Evolutionary conservation across 2,888 invertebrate genomes (phyloP).

Genomic region (Ichneumoninae sp.): DNA sequence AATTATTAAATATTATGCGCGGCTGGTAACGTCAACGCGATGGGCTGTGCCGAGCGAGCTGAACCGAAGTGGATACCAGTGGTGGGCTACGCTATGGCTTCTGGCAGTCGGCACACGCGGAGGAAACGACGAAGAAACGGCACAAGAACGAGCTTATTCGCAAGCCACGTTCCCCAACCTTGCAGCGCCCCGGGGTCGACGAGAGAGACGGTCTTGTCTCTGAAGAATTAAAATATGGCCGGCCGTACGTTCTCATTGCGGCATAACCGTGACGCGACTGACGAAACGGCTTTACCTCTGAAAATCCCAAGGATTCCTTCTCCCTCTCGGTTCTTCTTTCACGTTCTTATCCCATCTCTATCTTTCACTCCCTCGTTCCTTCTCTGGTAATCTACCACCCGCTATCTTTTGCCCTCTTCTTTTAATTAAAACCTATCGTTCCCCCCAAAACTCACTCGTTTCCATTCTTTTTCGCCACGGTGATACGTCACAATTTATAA

Average conservation of each 20-base stretch:
- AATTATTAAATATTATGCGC: conserved; percentile 84
- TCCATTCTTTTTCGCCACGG: conserved; percentile 14
- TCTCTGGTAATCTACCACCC: conserved; percentile 65
- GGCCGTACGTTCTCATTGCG: conserved; percentile 83
- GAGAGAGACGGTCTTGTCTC: conserved; percentile 77
- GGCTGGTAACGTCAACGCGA: conserved; percentile 79
- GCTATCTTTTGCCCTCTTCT: conserved; percentile 59
- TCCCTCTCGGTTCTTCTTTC: conserved; percentile 47
- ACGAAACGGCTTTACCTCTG: conserved; percentile 81
- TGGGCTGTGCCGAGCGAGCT: conserved; percentile 7
- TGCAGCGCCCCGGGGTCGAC: conserved; percentile 72
- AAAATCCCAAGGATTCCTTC: conserved; percentile 67
- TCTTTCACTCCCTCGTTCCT: conserved; percentile 41
- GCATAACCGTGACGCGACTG: conserved; percentile 83
- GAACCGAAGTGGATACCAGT: conserved; percentile 56
- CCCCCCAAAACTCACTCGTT: conserved; percentile 21
- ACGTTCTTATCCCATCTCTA: conserved; percentile 55
- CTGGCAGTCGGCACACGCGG: conserved; percentile 50
- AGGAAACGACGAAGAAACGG: conserved; percentile 65
- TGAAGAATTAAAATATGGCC: conserved; percentile 84
- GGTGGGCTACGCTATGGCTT: conserved; percentile 38
- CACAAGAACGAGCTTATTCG: conserved; percentile 46
- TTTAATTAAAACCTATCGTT: conserved; percentile 68
- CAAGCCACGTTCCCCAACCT: conserved; percentile 45
- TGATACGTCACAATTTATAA: conserved; percentile 53